Percentiles rank a stretch among this genome's conserved stretches.
These are phyloP conservation scores for Cyanoramphus novaezelandiae DNA, from an alignment of 2,113 vertebrate genomes.

Conservation along the genomic window DNA sequence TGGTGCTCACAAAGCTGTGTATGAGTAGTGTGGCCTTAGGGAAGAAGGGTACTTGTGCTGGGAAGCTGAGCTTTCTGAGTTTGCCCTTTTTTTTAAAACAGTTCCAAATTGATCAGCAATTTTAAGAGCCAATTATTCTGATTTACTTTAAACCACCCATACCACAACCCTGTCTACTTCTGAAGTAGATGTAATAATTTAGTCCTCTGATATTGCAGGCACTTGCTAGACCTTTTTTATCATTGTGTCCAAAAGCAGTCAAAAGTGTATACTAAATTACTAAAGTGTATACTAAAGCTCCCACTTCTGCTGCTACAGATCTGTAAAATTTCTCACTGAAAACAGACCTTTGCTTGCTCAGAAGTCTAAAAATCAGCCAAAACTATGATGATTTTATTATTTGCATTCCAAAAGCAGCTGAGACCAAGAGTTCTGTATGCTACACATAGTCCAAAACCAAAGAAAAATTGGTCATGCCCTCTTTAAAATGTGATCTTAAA, in stretches of 20 bases:
- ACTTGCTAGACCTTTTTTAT: not conserved
- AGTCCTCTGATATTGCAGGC: not conserved
- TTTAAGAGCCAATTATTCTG: not conserved
- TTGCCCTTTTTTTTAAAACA: not conserved
- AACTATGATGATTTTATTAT: not conserved
- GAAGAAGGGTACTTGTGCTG: not conserved
- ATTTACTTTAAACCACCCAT: not conserved
- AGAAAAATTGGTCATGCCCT: not conserved
- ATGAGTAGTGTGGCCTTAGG: not conserved
- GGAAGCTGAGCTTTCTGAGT: not conserved
- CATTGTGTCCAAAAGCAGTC: not conserved
- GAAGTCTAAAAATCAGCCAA: not conserved
- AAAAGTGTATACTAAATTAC: not conserved
- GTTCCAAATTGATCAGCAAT: not conserved
- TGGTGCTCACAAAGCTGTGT: not conserved
- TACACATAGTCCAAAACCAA: not conserved
- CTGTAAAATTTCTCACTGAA: not conserved
- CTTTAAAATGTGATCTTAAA: not conserved
- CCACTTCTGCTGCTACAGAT: not conserved
- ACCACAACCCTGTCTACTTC: not conserved
- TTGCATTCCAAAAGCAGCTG: not conserved
- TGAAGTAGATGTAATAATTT: not conserved
- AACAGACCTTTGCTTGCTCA: not conserved
- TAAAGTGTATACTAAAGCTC: not conserved
- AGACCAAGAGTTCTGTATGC: not conserved